These are phyloP conservation scores for Calidris pygmaea DNA, from an alignment of 2,113 vertebrate species.

Conservation along the genomic window DNA sequence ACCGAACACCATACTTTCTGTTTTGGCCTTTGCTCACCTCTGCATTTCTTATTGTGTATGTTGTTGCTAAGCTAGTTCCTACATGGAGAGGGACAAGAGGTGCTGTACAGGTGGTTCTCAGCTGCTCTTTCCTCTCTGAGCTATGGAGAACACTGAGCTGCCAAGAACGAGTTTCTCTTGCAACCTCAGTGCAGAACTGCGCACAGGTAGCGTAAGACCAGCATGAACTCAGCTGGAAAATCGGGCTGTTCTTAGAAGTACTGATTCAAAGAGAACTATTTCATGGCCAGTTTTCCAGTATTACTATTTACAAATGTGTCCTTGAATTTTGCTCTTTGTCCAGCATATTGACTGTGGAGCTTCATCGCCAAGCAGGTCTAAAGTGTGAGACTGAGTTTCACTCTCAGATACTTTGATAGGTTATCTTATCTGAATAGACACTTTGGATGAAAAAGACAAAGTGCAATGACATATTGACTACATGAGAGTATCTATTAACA, in stretches of 20 bases:
- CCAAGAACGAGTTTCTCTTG: not conserved
- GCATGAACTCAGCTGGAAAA: not conserved
- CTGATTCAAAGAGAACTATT: not conserved
- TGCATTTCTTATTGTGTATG: not conserved
- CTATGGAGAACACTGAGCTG: not conserved
- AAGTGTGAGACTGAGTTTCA: not conserved
- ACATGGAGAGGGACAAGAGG: not conserved
- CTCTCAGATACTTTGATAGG: not conserved
- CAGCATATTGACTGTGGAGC: not conserved
- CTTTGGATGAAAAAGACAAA: not conserved
- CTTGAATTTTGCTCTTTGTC: slow-evolving; percentile 26
- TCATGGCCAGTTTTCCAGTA: not conserved
- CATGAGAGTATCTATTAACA: not conserved
- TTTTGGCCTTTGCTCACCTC: not conserved
- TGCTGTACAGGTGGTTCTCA: not conserved
- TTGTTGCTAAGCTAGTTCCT: not conserved
- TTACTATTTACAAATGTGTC: not conserved
- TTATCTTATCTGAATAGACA: not conserved
- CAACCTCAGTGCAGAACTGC: not conserved
- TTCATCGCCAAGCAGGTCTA: not conserved
- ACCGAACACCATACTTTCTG: not conserved
- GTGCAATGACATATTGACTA: not conserved
- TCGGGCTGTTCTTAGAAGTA: not conserved
- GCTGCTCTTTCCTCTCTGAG: not conserved
- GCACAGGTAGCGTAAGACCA: not conserved